Evolutionary conservation across 2,113 vertebrate genomes (phyloP), one percentile per base, ranked within the genome.

Genomic region (Cebidichthys violaceus): DNA sequence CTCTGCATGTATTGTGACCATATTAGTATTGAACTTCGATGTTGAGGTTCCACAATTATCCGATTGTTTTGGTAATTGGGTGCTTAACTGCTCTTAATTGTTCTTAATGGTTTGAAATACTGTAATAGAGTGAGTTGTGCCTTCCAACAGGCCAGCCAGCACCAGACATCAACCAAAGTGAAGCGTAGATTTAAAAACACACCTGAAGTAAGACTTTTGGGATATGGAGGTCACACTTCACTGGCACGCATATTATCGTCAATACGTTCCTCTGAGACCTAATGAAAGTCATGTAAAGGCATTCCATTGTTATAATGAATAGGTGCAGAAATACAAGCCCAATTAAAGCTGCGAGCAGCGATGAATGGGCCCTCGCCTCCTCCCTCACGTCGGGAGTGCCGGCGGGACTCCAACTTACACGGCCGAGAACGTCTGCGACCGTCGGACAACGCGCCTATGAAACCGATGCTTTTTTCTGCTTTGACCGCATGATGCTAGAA

Each of bases 11-110:
- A 82, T 72, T 79, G 78, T 75, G 74, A 88, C 72, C 41, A 80
- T 70, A 79, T 79, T 70, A 81, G 62, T 22, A 69, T 15, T 62
- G 31, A 31, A 70, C n/a, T 70, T 47, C n/a, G 79, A 73, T 22
- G 50, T 52, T 43, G n/a, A 82, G 61, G 81, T 77, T 70, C 68
- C 59, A 66, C 79, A 81, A 62, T 79, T 77, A 84, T 64, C 70
- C 35, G 43, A 71, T 82, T 71, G 29, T 83, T 82, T 81, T 75
- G 65, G 83, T 85, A 92, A 91, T 89, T 85, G 68, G 76, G 35
- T 82, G 72, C 39, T 55, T 90, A 89, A 89, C 62, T 83, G 41
- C 79, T 73, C 79, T 33, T 83, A 86, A 91, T 89, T 89, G 76
- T 76, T 90, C 81, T 81, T 60, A 89, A 81, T 86, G 77, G 76